Base-by-base conservation (phyloP, 2,113 vertebrate genomes). In the Nibea albiflora region DNA sequence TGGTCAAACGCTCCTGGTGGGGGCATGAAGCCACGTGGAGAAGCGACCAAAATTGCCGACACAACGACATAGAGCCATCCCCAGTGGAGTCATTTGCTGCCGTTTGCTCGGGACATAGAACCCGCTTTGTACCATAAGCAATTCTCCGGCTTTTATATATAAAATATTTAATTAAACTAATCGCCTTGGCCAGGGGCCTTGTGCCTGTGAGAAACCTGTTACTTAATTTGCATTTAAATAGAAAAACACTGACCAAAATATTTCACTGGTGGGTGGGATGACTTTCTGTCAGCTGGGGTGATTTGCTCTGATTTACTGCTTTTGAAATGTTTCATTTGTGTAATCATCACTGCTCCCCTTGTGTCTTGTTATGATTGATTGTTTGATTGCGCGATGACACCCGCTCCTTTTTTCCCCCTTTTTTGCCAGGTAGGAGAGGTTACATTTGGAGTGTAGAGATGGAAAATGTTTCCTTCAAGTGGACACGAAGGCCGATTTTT, bases 171-270 rank as follows among this genome's bases (percentile, higher is more conserved):
- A 89, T 89, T 86, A 70, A 70, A 82, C 66, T 80, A 82, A 90
- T 85, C 46, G 17, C 47, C 67, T 74, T 82, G 71, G 71, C 77
- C 42, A 20, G 66, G 11, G 53, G 63, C 72, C 78, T 62, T 42
- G 20, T 57, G 60, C 75, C 83, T 76, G 15, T n/a, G 20, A 83
- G 58, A 67, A 81, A 87, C 75, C 49, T 52, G 56, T 50, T 66
- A 75, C 78, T 88, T 88, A 19, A 94, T 94, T 94, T 93, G 89
- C 93, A 94, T 93, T 92, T 95, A 93, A 94, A 94, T 94, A 85
- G 91, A 86, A 84, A 83, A 91, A 86, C 73, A 88, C 79, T 84
- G 73, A 86, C 84, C 63, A 83, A 75, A 84, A 91, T 83, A 87
- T 88, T 86, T 81, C 8, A 28, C 60, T 8, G 5, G 62, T 72